Evolutionary conservation across 2,888 invertebrate genomes (phyloP), one percentile per base, ranked within the genome.

Genomic region (Iselma pallidipennis): DNA sequence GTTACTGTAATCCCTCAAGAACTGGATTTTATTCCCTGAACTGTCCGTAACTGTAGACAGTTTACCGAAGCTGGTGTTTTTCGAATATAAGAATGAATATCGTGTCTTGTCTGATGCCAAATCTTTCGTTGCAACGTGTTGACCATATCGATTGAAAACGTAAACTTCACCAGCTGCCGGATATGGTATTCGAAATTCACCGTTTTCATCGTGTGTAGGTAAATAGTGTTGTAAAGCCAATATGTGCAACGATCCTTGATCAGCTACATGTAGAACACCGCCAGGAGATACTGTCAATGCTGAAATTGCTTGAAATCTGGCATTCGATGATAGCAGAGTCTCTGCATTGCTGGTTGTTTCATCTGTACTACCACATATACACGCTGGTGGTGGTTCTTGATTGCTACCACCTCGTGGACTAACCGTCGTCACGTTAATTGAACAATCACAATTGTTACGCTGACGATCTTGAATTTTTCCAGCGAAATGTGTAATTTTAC

Each of bases 31-130:
- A 78, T 96, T 92, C 68, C 96, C 96, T 3, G 95, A 94, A 61
- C 94, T 93, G 81, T 97, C 97, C 1, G 94, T 95, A 2, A 98
- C 96, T 1, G 94, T 94, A 0, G 94, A 94, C 56, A 98, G 83
- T 77, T 95, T 94, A 0, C 98, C 97, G 74, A 96, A 96, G 78
- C 95, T 95, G 6, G 96, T 96, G 78, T 96, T 96, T 77, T 98
- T 98, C 51, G 95, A 96, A 84, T 98, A 98, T 23, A 96, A 86
- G 85, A 98, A 98, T 51, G 95, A 94, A 81, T 97, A 98, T 78
- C 96, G 87, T 4, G 92, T 92, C 82, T 95, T 94, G 51, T 94
- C 95, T n/a, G 97, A 97, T 50, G 97, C 92, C 61, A 97, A 84
- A 81, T 97, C 96, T 80, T 93, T 94, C 2, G 98, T 98, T 25